phyloP scores from a whole-genome alignment of 2,888 invertebrate species.

The Keiferia lycopersicella region DNA sequence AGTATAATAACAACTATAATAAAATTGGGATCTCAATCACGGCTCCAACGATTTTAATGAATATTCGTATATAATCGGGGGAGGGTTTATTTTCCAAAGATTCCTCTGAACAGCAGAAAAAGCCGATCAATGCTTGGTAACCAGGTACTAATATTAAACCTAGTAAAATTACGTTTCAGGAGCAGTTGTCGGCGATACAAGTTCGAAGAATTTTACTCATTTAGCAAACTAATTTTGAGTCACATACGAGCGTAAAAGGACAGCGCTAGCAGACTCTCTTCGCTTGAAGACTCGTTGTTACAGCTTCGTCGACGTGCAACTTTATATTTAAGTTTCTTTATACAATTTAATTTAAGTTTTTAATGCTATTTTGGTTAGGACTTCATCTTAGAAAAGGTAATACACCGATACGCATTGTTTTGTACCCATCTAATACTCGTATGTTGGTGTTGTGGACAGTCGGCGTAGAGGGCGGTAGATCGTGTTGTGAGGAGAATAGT shows the following conservation, averaged over 20 bases:
- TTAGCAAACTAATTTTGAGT: constrained; percentile 25
- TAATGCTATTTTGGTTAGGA: constrained; percentile 2
- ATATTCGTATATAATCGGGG: too few species aligned
- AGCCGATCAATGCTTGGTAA: too few species aligned
- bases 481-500: constrained; percentile 43
- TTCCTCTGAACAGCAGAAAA: too few species aligned
- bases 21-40: too few species aligned
- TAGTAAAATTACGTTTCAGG: constrained; percentile 22
- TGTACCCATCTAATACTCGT: constrained; percentile 35
- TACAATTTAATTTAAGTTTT: not conserved
- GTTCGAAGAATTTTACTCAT: constrained; percentile 28
- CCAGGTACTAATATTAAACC: too few species aligned
- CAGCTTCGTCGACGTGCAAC: constrained; percentile 31
- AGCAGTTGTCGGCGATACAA: constrained; percentile 20
- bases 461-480: constrained; percentile 42
- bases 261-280: constrained; percentile 4
- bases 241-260: constrained; percentile 8
- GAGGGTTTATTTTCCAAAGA: too few species aligned
- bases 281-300: constrained; percentile 22
- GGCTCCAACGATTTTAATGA: too few species aligned
- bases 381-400: not conserved
- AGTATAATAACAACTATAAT: too few species aligned
- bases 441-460: constrained; percentile 42
- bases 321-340: constrained; percentile 26
- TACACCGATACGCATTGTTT: not conserved